A percentile compares a stretch with the other conserved stretches of the same genome.
Conservation (phyloP, 2,113 vertebrate genomes). For the Oplegnathus fasciatus region DNA sequence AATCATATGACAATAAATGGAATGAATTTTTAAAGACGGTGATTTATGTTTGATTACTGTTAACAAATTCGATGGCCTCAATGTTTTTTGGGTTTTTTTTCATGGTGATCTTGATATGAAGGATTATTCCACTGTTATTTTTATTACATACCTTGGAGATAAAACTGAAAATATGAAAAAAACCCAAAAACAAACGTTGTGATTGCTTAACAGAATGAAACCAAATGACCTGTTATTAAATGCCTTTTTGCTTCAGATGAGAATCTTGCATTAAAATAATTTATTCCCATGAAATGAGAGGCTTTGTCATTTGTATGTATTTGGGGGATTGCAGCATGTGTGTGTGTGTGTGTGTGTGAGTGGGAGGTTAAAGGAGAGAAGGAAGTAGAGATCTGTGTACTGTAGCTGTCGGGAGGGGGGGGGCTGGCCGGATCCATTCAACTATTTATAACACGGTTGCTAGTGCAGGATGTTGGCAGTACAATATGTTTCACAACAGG, state of each 20-base stretch:
- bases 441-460: conserved; percentile 55
- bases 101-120: conserved; percentile 53
- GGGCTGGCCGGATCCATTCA: conserved; percentile 16
- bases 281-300: conserved; percentile 66
- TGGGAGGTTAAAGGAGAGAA: not conserved
- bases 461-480: conserved; percentile 1
- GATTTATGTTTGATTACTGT: conserved; percentile 70
- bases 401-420: not conserved
- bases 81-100: conserved; percentile 50
- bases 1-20: conserved; percentile 56
- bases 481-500: not conserved
- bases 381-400: conserved; percentile 16
- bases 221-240: conserved; percentile 56
- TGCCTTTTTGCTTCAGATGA: conserved; percentile 75
- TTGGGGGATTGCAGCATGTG: not conserved
- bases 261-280: conserved; percentile 80
- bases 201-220: conserved; percentile 57
- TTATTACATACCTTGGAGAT: conserved; percentile 64
- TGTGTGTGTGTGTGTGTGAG: not conserved
- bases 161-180: conserved; percentile 49
- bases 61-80: conserved; percentile 40
- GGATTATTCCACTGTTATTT: conserved; percentile 61
- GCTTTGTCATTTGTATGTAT: conserved; percentile 30
- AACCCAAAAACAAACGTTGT: conserved; percentile 17
- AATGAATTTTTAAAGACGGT: conserved; percentile 72